A percentile compares a stretch with the other conserved stretches of the same genome.
phyloP scores from a whole-genome alignment of 2,888 invertebrate genomes.

The Tuta absoluta region DNA sequence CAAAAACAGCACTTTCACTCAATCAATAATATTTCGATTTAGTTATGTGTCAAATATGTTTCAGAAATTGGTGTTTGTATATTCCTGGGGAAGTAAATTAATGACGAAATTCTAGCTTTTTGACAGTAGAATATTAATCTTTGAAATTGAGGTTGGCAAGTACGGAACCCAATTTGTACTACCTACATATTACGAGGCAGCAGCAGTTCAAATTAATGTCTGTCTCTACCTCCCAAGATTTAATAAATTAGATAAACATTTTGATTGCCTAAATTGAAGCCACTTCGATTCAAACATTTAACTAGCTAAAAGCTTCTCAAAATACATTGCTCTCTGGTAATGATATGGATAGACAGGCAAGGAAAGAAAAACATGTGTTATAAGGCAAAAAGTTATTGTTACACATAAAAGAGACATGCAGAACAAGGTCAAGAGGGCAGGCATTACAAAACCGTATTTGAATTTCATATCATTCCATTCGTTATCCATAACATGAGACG shows the following conservation, averaged over 20 bases:
- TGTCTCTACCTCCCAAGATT: conserved; percentile 6
- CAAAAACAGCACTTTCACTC: neutral
- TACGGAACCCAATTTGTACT: conserved; percentile 20
- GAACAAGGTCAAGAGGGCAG: conserved; percentile 30
- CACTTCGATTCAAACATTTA: conserved; percentile 9
- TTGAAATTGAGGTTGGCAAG: conserved; percentile 15
- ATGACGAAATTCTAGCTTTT: conserved; percentile 32
- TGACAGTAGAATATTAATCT: conserved; percentile 34
- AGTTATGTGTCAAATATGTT: conserved; percentile 21
- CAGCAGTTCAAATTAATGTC: conserved; percentile 10
- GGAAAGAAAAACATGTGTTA: neutral
- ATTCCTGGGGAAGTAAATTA: conserved; percentile 27
- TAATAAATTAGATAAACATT: conserved; percentile 20
- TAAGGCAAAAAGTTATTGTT: neutral
- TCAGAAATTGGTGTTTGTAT: conserved; percentile 19
- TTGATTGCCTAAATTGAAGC: conserved; percentile 1
- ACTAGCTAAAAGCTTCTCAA: conserved; percentile 13
- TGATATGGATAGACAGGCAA: neutral
- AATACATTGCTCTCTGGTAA: neutral
- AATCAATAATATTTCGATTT: neutral
- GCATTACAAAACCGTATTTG: conserved; percentile 41
- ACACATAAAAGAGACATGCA: neutral
- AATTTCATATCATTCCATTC: conserved; percentile 44
- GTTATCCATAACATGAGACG: conserved; percentile 45
- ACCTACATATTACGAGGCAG: conserved; percentile 6